Conservation (phyloP, 2,888 invertebrate genomes). For the Operophtera brumata region DNA sequence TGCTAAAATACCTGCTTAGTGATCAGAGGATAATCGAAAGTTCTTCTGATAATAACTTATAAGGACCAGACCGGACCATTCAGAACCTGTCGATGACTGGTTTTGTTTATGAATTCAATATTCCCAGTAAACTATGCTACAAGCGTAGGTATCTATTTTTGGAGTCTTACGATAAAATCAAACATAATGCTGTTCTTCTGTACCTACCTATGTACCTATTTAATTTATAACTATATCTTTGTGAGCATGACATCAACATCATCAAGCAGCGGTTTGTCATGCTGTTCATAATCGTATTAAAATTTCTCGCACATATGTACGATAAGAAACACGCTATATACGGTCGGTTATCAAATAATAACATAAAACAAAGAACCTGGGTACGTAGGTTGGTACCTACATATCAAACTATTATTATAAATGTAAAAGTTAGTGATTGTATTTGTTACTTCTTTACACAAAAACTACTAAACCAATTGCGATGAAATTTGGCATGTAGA, state of each 20-base stretch:
- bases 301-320: not conserved
- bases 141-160: not conserved
- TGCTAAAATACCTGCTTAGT: too few species aligned
- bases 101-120: constrained; percentile 3
- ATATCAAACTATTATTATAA: too few species aligned
- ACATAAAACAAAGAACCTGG: not conserved
- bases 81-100: not conserved
- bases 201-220: not conserved
- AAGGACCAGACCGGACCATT: too few species aligned
- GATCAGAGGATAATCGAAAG: too few species aligned
- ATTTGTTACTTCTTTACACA: too few species aligned
- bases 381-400: too few species aligned
- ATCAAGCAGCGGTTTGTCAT: not conserved
- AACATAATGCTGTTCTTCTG: not conserved
- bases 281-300: not conserved
- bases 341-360: not conserved
- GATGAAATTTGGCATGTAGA: too few species aligned
- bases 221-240: not conserved
- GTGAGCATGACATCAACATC: not conserved
- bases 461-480: too few species aligned
- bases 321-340: not conserved
- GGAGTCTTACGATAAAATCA: not conserved
- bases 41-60: too few species aligned
- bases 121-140: too few species aligned
- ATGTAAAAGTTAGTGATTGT: too few species aligned